phyloP scores from a whole-genome alignment of 2,888 invertebrate species.

The Ichneumon xanthorius region DNA sequence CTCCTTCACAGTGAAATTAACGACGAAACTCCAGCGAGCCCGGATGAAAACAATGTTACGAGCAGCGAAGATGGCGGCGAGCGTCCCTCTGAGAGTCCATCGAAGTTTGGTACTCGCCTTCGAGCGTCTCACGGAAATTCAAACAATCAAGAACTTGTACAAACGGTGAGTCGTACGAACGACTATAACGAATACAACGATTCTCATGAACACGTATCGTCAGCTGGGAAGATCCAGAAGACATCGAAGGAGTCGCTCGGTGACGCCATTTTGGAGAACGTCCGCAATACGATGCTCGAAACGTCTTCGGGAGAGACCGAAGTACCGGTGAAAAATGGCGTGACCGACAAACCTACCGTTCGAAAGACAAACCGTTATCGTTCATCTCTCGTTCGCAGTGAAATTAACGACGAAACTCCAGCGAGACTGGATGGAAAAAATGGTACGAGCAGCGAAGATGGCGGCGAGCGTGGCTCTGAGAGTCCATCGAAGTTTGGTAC shows the following conservation, averaged over 20 bases:
- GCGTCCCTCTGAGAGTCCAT: neutral
- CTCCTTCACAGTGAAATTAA: neutral
- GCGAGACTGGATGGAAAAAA: neutral
- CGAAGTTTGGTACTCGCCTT: neutral
- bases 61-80: neutral
- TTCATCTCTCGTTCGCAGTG: neutral
- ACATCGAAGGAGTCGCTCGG: slow-evolving; percentile 42
- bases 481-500: neutral
- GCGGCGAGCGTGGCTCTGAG: neutral
- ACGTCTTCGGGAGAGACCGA: neutral
- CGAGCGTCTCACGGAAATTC: neutral
- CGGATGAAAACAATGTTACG: neutral
- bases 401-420: neutral
- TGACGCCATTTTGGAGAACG: slow-evolving; percentile 55
- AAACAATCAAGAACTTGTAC: neutral
- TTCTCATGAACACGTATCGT: neutral
- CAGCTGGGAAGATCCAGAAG: neutral
- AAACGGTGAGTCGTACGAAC: neutral
- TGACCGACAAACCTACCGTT: neutral
- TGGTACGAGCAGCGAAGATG: neutral
- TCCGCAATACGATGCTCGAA: slow-evolving; percentile 16
- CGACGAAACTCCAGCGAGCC: neutral
- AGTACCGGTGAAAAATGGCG: neutral
- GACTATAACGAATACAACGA: neutral
- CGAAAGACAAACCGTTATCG: neutral